Base-by-base conservation (phyloP, 2,797 vertebrate genomes). In the Xenops minutus region DNA sequence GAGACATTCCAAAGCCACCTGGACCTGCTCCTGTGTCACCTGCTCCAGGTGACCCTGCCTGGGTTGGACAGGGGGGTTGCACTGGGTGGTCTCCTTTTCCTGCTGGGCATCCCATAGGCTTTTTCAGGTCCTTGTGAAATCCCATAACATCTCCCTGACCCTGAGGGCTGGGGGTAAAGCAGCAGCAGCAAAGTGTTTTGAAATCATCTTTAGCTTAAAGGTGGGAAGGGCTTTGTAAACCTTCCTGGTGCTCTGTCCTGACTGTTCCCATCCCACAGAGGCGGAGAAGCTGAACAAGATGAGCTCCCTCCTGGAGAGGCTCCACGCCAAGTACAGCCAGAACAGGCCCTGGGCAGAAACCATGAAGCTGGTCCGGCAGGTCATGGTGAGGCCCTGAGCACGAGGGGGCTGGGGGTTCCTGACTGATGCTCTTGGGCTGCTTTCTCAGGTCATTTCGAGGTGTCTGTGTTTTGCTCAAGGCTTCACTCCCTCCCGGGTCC, bases 271-370 rank as follows among this genome's bases (percentile, higher is more conserved):
- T 69, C 52, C 88, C 21, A 2, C 96, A 99, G 99, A 99, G 93
- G 96, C 98, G 0, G 99, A 99, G 96, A 99, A 98, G 97, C 98
- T 99, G 98, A 98, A 97, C 97, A 99, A 99, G 68, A 99, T 99
- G 98, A 98, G 98, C 82, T 98, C 98, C 90, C 97, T 99, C 66
- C 96, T 99, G 93, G 99, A 99, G 96, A 98, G 98, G 87, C 99
- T 99, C 58, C 99, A 99, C 19, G 96, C 98, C 85, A 99, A 99
- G 97, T 99, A 99, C 98, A 99, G 98, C 85, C 99, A 99, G 71
- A 98, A 98, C 51, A 97, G 99, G 69, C 99, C 99, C 52, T 99
- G 99, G 99, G 99, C 99, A 97, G 99, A 99, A 96, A 99, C 99
- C 88, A 98, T 98, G 97, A 99, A 99, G 97, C 97, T 99, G 93